phyloP scores from a whole-genome alignment of 1,140 invertebrate species.

The Littorina saxatilis region DNA sequence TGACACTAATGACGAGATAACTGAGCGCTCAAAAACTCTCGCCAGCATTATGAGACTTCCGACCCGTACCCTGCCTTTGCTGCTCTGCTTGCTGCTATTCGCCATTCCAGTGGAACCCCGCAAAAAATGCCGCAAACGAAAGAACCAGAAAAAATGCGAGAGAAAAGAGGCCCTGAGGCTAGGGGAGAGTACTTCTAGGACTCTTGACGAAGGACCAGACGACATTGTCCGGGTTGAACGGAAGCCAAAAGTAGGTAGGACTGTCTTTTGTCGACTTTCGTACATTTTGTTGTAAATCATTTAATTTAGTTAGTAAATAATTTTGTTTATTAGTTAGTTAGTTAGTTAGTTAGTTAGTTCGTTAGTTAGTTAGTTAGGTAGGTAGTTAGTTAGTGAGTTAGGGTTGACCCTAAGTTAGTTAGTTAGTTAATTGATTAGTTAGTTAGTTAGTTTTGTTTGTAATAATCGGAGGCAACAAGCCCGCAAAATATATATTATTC shows the following conservation, averaged over 20 bases:
- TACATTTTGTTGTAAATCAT: neutral
- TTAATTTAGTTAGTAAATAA: too few species aligned
- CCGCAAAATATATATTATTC: too few species aligned
- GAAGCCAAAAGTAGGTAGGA: conserved; percentile 22
- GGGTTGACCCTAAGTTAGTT: too few species aligned
- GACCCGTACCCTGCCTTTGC: neutral
- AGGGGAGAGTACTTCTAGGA: neutral
- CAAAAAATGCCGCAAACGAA: neutral
- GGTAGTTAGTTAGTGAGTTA: too few species aligned
- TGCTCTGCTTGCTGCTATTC: neutral
- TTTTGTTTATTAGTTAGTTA: too few species aligned
- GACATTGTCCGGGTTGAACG: neutral
- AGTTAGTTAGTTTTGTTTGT: too few species aligned
- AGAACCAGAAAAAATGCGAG: neutral
- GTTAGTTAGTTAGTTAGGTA: too few species aligned
- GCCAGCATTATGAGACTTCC: neutral
- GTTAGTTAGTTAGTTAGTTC: too few species aligned
- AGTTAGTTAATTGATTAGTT: too few species aligned
- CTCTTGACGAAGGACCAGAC: neutral
- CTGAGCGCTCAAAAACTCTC: too few species aligned
- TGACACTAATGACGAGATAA: too few species aligned
- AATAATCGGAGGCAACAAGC: too few species aligned
- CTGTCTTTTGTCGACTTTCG: neutral
- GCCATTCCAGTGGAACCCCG: neutral
- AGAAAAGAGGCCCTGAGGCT: neutral